phyloP scores from a whole-genome alignment of 2,113 vertebrate species.

The Corythaixoides concolor region DNA sequence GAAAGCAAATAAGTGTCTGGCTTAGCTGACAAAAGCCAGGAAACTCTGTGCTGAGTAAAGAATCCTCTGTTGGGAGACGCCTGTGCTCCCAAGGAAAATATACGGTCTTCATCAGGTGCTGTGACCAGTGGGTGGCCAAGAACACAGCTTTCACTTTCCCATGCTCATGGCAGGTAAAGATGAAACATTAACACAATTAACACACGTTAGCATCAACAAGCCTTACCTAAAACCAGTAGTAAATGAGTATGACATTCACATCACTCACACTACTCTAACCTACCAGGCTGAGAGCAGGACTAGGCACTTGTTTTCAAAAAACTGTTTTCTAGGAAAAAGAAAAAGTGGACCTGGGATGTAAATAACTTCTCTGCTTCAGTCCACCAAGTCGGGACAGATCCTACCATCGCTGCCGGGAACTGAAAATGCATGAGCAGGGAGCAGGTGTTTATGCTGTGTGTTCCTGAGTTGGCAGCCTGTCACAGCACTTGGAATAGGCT shows the following conservation, averaged over 20 bases:
- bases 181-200: conserved; percentile 16
- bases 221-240: background rate
- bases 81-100: background rate
- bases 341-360: background rate
- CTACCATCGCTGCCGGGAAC: background rate
- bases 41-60: background rate
- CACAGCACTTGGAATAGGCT: background rate
- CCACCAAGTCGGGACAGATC: background rate
- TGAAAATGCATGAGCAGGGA: background rate
- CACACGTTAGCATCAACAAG: background rate
- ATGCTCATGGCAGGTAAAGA: background rate
- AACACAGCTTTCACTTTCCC: background rate
- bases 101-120: rapidly evolving
- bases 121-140: background rate
- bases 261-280: conserved; percentile 1
- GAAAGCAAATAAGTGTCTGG: background rate
- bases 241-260: background rate
- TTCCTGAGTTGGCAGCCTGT: conserved; percentile 25
- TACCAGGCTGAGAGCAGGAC: background rate
- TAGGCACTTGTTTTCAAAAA: conserved; percentile 31
- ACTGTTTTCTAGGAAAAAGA: background rate
- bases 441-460: background rate
- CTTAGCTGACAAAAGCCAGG: conserved; percentile 10
- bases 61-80: background rate
- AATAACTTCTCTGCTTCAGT: background rate